Base-by-base conservation (phyloP, 2,797 vertebrate genomes). In the Malurus leucopterus region DNA sequence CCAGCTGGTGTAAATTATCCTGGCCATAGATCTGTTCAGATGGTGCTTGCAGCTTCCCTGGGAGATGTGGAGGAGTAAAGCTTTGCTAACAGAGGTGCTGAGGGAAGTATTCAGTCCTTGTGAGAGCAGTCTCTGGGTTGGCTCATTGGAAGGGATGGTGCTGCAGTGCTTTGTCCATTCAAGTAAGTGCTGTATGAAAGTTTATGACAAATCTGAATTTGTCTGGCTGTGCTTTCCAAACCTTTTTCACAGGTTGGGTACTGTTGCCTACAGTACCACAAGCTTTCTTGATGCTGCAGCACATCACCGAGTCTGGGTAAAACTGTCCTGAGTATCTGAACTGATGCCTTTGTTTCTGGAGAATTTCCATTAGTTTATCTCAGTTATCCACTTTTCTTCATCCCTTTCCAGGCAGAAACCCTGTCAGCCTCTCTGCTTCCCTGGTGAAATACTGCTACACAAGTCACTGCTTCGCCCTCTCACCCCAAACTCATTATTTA, bases 401-500 rank as follows among this genome's bases (percentile, higher is more conserved):
- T 53, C 51, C 19, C 26, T 72, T 83, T 92, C 69, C 40, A 54
- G 57, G 26, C 59, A 80, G 69, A 71, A 78, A 65, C 7, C 77
- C 69, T 73, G 34, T 80, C 55, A 83, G 30, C 55, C 87, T 89
- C 75, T 83, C 59, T 70, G 0, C 50, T 84, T 86, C 40, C n/a
- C 46, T 51, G 40, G n/a, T 88, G 82, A 92, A 79, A 78, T 72
- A 61, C 24, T 63, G 76, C 55, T 69, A 6, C 30, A 59, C 73
- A 67, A 91, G 79, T 84, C 46, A 47, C 57, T 86, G 76, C 59
- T 90, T 90, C 74, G 36, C 13, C 55, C 43, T 87, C 84, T 90
- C 61, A 73, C 76, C 73, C 63, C 67, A 61, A 40, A 61, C 70
- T 93, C 76, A 34, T 90, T 92, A 85, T 87, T 91, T 90, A 78